These are phyloP conservation scores for Craterocephalus amniculus DNA, from an alignment of 2,797 vertebrate species.

Conservation along the genomic window DNA sequence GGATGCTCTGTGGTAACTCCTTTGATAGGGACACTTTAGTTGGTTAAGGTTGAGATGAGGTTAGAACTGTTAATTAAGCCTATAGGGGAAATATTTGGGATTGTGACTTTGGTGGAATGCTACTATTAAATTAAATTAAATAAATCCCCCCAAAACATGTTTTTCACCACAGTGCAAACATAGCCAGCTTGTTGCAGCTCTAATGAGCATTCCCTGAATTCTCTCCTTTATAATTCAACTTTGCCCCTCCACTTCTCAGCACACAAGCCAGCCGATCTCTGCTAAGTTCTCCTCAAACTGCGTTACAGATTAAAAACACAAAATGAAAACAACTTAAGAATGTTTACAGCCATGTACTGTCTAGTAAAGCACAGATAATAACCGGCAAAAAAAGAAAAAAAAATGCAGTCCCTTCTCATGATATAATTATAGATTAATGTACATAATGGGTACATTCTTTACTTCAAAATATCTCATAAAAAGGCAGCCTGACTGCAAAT, in stretches of 20 bases:
- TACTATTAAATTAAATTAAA: too few relatives aligned
- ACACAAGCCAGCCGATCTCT: conserved; percentile 15
- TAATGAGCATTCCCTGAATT: conserved; percentile 33
- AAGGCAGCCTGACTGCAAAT: not conserved
- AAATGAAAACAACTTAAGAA: not conserved
- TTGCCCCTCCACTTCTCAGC: conserved; percentile 18
- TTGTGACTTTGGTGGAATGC: conserved; percentile 22
- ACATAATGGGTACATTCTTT: not conserved
- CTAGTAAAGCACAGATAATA: not conserved
- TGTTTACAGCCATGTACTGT: conserved; percentile 19
- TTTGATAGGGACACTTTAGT: conserved; percentile 46
- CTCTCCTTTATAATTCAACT: conserved; percentile 4
- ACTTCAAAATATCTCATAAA: conserved; percentile 22
- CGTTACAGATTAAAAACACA: conserved; percentile 23
- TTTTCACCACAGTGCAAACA: conserved; percentile 15
- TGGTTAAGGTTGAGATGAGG: conserved; percentile 23
- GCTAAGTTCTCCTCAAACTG: not conserved
- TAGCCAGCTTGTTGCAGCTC: not conserved
- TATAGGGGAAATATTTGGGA: conserved; percentile 24
- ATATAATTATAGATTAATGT: conserved; percentile 1
- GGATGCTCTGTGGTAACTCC: conserved; percentile 17
- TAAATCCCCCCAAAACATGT: not conserved
- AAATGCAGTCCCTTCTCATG: not conserved
- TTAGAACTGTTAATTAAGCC: conserved; percentile 52
- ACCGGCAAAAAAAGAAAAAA: conserved; percentile 5